A percentile compares a stretch with the other conserved stretches of the same genome.
phyloP scores from a whole-genome alignment of 2,888 invertebrate genomes.

The Melinaea menophilus region DNA sequence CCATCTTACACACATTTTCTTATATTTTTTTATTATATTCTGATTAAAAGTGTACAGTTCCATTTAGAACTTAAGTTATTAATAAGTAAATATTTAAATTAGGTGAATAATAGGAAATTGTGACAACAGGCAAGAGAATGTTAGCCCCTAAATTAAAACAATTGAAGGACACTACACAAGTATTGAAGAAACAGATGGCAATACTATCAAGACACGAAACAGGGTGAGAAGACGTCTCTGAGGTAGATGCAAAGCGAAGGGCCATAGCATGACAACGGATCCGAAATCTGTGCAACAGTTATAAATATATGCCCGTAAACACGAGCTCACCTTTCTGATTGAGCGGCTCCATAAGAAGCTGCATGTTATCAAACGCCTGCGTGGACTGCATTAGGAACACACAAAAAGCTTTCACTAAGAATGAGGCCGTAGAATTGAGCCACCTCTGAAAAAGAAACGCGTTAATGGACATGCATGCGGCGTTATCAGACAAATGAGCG shows the following conservation, averaged over 20 bases:
- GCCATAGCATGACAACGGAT: slow-evolving; percentile 31
- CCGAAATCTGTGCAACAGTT: slow-evolving; percentile 31
- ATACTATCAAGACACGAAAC: slow-evolving; percentile 29
- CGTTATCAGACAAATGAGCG: slow-evolving; percentile 31
- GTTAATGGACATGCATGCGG: slow-evolving; percentile 68
- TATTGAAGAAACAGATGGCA: slow-evolving; percentile 29
- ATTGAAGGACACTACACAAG: slow-evolving; percentile 4
- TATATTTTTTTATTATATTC: too few species aligned
- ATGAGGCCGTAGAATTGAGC: slow-evolving; percentile 54
- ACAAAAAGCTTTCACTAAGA: slow-evolving; percentile 71
- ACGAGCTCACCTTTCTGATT: slow-evolving; percentile 72
- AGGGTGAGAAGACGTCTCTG: slow-evolving; percentile 28
- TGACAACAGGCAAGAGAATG: slow-evolving; percentile 22
- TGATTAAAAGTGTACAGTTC: too few species aligned
- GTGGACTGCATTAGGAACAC: slow-evolving; percentile 65
- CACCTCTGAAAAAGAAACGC: slow-evolving; percentile 74
- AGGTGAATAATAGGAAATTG: slow-evolving; percentile 5
- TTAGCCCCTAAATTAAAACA: slow-evolving; percentile 25
- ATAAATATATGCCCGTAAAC: slow-evolving; percentile 31
- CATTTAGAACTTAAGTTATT: too few species aligned
- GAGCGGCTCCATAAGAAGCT: slow-evolving; percentile 64
- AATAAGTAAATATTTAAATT: background rate
- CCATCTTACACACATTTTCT: slow-evolving; percentile 18
- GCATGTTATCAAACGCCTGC: slow-evolving; percentile 58
- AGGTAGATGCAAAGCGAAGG: slow-evolving; percentile 28